These are phyloP conservation scores for Fistularia tabacaria DNA, from an alignment of 2,797 vertebrate genomes.

Conservation along the genomic window DNA sequence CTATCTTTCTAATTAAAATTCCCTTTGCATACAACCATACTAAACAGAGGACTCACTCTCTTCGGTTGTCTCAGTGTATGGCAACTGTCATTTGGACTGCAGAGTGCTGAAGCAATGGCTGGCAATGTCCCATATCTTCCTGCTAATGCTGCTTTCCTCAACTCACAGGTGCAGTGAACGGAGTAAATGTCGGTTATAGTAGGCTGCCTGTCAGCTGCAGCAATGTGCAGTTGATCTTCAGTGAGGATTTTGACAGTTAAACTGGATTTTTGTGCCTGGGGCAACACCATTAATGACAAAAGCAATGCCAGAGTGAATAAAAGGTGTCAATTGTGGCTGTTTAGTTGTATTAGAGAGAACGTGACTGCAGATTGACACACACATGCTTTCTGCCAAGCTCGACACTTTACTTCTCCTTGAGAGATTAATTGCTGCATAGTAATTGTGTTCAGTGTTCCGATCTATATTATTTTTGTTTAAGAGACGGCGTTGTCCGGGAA, in stretches of 20 bases:
- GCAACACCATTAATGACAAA: constrained; percentile 47
- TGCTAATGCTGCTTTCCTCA: constrained; percentile 35
- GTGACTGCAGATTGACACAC: constrained; percentile 33
- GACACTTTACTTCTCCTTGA: constrained; percentile 32
- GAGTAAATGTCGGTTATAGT: constrained; percentile 32
- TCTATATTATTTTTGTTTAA: constrained; percentile 26
- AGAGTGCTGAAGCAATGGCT: constrained; percentile 31
- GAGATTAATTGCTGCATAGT: constrained; percentile 40
- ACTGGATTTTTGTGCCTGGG: constrained; percentile 52
- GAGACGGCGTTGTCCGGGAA: constrained; percentile 5
- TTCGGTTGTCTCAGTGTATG: constrained; percentile 56
- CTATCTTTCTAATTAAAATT: constrained; percentile 40
- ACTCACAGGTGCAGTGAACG: constrained; percentile 44
- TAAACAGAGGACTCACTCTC: constrained; percentile 29
- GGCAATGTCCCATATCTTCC: constrained; percentile 35
- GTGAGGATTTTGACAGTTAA: constrained; percentile 54
- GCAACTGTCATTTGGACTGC: constrained; percentile 46
- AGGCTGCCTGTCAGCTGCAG: constrained; percentile 39
- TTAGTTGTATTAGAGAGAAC: constrained; percentile 28
- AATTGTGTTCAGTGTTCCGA: constrained; percentile 37
- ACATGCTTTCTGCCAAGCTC: constrained; percentile 40
- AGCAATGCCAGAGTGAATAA: constrained; percentile 44
- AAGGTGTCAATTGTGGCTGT: constrained; percentile 45
- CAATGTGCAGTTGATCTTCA: constrained; percentile 38
- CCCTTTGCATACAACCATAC: constrained; percentile 15